A percentile compares a stretch with the other conserved stretches of the same genome.
Conservation (phyloP, 2,888 invertebrate species). For the Lasioglossum vierecki region DNA sequence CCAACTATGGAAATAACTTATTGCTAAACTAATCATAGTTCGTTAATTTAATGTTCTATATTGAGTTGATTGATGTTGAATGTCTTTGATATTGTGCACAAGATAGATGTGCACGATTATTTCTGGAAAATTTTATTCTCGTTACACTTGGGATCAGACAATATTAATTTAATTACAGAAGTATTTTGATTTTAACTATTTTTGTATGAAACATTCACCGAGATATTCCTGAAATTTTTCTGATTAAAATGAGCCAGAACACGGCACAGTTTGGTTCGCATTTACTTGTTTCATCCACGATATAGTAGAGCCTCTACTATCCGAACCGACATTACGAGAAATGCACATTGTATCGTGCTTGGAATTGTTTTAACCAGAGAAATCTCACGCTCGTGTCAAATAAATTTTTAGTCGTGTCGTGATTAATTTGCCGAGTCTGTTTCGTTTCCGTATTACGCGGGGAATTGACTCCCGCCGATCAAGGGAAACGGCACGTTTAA, state of each 20-base stretch:
- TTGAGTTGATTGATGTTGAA: no score
- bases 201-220: neutral
- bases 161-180: no score
- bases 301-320: no score
- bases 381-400: neutral
- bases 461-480: neutral
- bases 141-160: no score
- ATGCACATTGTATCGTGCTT: no score
- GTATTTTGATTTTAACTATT: neutral
- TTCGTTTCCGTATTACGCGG: slow-evolving; percentile 1
- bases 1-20: no score
- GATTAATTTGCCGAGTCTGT: slow-evolving; percentile 15
- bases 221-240: no score
- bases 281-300: no score
- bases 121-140: no score
- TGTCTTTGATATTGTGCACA: neutral
- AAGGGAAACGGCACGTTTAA: slow-evolving; percentile 18
- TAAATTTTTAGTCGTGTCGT: neutral
- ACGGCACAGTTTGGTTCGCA: no score
- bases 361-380: neutral
- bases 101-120: neutral
- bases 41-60: neutral
- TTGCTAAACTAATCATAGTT: neutral
- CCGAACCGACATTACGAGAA: no score
- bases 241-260: no score